A percentile compares a stretch with the other conserved stretches of the same genome.
phyloP scores from a whole-genome alignment of 35 echinoderm and acorn worm genomes.

The Lytechinus variegatus region DNA sequence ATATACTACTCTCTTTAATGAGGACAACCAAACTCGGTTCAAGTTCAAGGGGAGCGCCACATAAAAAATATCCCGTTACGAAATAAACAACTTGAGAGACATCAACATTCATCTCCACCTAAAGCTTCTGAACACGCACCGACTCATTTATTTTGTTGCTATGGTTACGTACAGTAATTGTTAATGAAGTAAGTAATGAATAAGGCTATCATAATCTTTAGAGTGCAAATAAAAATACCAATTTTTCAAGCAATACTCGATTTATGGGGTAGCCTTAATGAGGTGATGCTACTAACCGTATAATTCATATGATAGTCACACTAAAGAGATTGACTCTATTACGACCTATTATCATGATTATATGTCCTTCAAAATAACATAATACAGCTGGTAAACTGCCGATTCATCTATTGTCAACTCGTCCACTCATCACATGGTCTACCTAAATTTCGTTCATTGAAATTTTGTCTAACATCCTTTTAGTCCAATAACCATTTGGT shows the following conservation, averaged over 20 bases:
- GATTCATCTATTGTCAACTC: no score
- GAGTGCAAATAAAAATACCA: background rate
- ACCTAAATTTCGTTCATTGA: no score
- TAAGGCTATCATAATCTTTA: background rate
- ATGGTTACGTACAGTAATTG: background rate
- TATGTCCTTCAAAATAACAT: no score
- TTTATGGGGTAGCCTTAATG: background rate
- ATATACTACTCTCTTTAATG: no score
- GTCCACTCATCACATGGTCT: no score
- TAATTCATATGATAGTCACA: background rate
- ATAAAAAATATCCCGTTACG: background rate
- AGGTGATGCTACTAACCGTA: background rate
- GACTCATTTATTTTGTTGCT: background rate
- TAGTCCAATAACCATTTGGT: no score
- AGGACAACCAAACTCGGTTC: no score
- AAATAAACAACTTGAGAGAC: background rate
- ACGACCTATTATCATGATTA: no score
- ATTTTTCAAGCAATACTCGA: background rate
- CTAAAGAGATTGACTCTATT: no score
- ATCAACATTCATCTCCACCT: background rate
- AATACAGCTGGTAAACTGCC: no score
- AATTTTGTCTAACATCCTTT: no score
- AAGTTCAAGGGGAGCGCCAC: background rate
- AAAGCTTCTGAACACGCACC: background rate
- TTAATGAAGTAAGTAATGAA: background rate